Conservation (phyloP, 2,113 vertebrate genomes). For the Drymodes brunneopygia region DNA sequence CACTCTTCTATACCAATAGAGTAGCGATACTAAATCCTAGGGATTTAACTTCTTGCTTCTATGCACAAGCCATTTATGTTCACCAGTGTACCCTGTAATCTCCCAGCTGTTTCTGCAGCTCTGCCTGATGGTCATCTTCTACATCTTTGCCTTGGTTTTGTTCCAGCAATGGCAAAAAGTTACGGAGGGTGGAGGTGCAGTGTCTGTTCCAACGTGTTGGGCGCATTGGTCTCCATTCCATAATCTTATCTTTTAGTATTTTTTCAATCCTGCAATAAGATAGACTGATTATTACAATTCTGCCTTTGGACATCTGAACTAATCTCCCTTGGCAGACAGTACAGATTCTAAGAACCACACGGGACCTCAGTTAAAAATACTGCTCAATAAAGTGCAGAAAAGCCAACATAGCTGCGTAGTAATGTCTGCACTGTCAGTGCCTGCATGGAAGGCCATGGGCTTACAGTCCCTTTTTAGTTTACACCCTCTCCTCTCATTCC, state of each 20-base stretch:
- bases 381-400: background rate
- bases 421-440: no score
- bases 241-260: conserved; percentile 91
- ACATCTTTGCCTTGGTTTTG: conserved; percentile 80
- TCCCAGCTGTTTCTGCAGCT: conserved; percentile 86
- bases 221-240: conserved; percentile 92
- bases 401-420: fast-evolving
- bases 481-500: background rate
- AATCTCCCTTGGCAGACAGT: background rate
- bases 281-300: background rate
- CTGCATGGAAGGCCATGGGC: background rate
- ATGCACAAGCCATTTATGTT: background rate
- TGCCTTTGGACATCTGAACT: background rate
- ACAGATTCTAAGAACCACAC: background rate
- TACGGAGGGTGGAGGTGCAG: conserved; percentile 84
- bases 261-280: conserved; percentile 86
- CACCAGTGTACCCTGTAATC: conserved; percentile 81
- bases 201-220: conserved; percentile 97
- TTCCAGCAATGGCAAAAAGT: conserved; percentile 89
- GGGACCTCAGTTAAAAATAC: background rate
- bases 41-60: background rate
- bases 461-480: background rate
- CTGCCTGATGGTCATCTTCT: conserved; percentile 83
- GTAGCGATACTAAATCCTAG: fast-evolving
- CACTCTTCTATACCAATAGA: background rate